Base-by-base conservation (phyloP, 2,888 invertebrate species). In the Nomada lathburiana region DNA sequence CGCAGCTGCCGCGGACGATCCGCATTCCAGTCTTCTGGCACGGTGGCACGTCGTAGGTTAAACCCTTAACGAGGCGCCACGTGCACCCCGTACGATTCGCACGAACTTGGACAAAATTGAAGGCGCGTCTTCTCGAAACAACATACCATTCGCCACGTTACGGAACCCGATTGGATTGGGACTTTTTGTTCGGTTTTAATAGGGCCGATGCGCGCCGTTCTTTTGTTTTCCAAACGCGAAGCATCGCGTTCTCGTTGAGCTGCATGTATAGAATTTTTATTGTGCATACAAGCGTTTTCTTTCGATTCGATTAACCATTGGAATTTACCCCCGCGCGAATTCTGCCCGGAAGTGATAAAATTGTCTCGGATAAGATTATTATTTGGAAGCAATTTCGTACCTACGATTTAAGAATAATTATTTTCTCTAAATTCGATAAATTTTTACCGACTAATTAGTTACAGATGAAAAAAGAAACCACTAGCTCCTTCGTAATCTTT, bases 1-100 rank as follows among this genome's bases (percentile, higher is more conserved):
- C 50, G 80, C 87, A 87, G 87, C 88, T 87, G 87, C 86, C 75
- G 78, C 13, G 57, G 55, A 70, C 82, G 81, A 83, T 86, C 84
- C 76, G 68, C 88, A 86, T 87, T 88, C 84, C 80, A 55, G 29
- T 75, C 59, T 82, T 87, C 78, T 75, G 80, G 80, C 80, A 55
- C 75, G 74, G 76, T 88, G 82, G 82, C 86, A 78, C 86, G 63
- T 77, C 86, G 82, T 84, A 78, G 72, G 71, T 84, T 83, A 80
- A 80, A 75, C 70, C 81, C 86, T 75, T 85, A 87, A 85, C 77
- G 83, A 87, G 81, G 47, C 71, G 74, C 64, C 80, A 76, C 69
- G 74, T 84, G 84, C 65, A 80, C 62, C 81, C 78, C 55, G 50
- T 44, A 23, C 67, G 73, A 59, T 80, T 59, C 70, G n/a, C 57